Evolutionary conservation across 2,113 vertebrate species (phyloP).

Genomic region (Dasypus novemcinctus): DNA sequence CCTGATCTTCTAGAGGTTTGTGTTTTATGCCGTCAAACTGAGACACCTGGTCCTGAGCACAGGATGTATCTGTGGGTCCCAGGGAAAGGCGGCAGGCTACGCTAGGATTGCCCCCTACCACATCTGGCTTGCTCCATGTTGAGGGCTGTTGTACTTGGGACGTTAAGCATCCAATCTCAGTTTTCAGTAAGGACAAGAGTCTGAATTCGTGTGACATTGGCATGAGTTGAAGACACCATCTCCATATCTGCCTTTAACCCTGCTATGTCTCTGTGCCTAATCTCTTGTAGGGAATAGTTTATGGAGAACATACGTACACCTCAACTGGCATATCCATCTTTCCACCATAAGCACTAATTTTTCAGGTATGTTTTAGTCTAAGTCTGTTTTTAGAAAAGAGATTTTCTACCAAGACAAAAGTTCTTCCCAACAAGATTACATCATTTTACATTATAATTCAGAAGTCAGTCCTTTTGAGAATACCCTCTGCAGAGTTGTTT

Average conservation of each 20-base stretch:
- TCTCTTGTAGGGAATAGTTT: not conserved
- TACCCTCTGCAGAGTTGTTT: not conserved
- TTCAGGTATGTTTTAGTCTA: not conserved
- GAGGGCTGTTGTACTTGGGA: not conserved
- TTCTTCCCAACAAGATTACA: not conserved
- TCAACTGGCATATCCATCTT: not conserved
- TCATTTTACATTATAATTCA: not conserved
- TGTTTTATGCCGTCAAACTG: no score
- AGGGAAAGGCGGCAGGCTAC: no score
- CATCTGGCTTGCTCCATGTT: not conserved
- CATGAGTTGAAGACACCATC: not conserved
- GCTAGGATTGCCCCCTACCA: no score
- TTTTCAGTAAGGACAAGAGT: not conserved
- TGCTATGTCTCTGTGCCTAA: not conserved
- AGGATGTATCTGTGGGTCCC: no score
- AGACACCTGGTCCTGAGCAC: no score
- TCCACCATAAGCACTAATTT: not conserved
- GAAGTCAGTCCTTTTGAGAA: not conserved
- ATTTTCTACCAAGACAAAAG: not conserved
- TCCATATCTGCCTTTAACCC: not conserved
- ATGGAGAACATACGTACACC: not conserved
- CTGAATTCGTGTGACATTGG: not conserved
- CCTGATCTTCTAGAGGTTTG: no score
- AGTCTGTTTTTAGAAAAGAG: not conserved
- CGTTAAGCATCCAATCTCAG: not conserved